A percentile compares a stretch with the other conserved stretches of the same genome.
Conservation (phyloP, 2,797 vertebrate species). For the Poecilia picta region DNA sequence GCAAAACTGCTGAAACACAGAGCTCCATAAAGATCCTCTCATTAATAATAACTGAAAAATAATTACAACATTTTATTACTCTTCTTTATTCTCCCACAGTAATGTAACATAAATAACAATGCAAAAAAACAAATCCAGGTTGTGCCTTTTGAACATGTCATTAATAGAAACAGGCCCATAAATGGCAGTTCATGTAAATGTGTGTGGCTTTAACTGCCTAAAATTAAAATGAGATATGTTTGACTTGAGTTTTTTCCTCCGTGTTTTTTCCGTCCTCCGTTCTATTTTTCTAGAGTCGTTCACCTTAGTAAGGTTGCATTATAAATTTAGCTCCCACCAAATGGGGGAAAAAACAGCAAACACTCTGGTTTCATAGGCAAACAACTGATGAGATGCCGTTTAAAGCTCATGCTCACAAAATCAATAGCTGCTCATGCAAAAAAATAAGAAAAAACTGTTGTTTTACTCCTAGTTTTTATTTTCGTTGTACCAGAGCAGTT, state of each 20-base stretch:
- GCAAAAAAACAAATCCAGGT: background rate
- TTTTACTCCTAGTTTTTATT: background rate
- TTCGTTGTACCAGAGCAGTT: background rate
- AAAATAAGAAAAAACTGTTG: background rate
- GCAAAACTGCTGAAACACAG: background rate
- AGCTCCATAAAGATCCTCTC: background rate
- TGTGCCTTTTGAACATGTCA: background rate
- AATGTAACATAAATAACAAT: background rate
- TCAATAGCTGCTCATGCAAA: background rate
- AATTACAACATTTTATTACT: background rate
- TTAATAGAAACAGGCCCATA: background rate
- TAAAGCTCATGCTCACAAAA: background rate
- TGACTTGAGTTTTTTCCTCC: background rate
- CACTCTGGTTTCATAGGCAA: background rate
- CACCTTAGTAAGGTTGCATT: background rate
- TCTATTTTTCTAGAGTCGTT: background rate
- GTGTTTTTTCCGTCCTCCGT: background rate
- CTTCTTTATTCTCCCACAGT: background rate
- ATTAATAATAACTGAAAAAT: background rate
- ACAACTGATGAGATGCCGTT: background rate
- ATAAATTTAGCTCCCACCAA: conserved; percentile 3
- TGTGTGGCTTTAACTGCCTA: background rate
- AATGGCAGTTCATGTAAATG: background rate
- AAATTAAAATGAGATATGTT: too few species aligned
- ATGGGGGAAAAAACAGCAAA: background rate